Base-by-base conservation (phyloP, 1,140 invertebrate species). In the Solenopsis fugax region DNA sequence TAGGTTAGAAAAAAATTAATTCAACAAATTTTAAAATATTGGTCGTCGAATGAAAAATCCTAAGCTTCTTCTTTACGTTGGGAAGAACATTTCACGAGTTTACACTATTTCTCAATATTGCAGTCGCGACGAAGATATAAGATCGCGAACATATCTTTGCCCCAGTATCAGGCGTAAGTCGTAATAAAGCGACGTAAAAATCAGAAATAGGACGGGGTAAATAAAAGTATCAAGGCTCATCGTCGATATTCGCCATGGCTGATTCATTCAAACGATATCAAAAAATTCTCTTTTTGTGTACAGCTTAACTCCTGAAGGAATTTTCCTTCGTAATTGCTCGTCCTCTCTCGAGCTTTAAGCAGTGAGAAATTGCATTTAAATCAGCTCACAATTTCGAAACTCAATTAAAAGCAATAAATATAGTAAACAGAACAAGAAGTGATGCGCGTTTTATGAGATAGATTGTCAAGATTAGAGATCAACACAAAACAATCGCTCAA, bases 121-220 rank as follows among this genome's bases (percentile, higher is more conserved):
- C 45, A 65, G 29, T n/a, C 10, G 21, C 16, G 50, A 75, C 4
- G 41, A 52, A 52, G 24, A 69, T 41, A 37, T 69, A 75, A 62
- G 10, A 75, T 60, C 54, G 41, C 37, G 13, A 75, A 62, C n/a
- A 45, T 41, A 41, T 7, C 54, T 73, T 73, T 48, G 4, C 56
- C 58, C 41, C 69, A 54, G 48, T 60, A 88, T 88, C 9, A 60
- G 56, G 12, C 12, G 37, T 4, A 50, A 48, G 34, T 37, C 48
- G 69, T 60, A 82, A 88, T 88, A 81, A 88, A 65, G 34, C 34
- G 54, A 29, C 72, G 80, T 78, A 89, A 85, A 89, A 88, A 62
- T 72, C 56, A 52, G n/a, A 89, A 85, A 89, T 89, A 89, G 80
- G 69, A 56, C 29, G 18, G 2, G n/a, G 54, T 41, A 64, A 34